Conservation (phyloP, 2,888 invertebrate species). For the Calephelis perditalis region DNA sequence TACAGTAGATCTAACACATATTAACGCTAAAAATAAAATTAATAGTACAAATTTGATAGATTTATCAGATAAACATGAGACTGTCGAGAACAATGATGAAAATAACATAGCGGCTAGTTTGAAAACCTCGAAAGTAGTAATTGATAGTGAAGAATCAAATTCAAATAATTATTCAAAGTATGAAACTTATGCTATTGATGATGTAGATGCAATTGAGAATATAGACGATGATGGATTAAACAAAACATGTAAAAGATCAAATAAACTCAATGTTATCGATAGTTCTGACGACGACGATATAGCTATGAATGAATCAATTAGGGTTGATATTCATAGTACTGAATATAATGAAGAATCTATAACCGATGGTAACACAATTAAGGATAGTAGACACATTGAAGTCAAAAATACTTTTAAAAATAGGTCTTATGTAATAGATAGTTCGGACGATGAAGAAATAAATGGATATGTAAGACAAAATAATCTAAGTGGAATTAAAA, state of each 20-base stretch:
- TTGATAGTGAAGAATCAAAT: constrained; percentile 1
- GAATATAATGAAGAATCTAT: background rate
- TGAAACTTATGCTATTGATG: constrained; percentile 6
- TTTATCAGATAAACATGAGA: background rate
- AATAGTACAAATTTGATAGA: background rate
- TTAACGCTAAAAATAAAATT: constrained; percentile 16
- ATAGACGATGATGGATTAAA: background rate
- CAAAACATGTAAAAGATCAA: background rate
- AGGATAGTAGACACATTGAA: background rate
- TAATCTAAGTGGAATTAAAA: constrained; percentile 9
- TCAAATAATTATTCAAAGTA: constrained; percentile 12
- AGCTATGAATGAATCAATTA: constrained; percentile 5
- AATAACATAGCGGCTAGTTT: background rate
- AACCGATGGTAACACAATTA: background rate
- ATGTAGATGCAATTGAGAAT: constrained; percentile 15
- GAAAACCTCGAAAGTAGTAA: background rate
- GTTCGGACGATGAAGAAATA: constrained; percentile 39
- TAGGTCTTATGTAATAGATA: constrained; percentile 35
- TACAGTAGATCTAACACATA: constrained; percentile 16
- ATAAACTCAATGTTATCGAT: background rate
- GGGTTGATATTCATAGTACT: background rate
- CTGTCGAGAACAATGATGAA: background rate
- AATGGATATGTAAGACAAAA: constrained; percentile 32
- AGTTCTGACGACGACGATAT: constrained; percentile 6
- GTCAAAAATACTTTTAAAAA: constrained; percentile 25